Conservation (phyloP, 1,140 invertebrate genomes). For the Cotesia vestalis region DNA sequence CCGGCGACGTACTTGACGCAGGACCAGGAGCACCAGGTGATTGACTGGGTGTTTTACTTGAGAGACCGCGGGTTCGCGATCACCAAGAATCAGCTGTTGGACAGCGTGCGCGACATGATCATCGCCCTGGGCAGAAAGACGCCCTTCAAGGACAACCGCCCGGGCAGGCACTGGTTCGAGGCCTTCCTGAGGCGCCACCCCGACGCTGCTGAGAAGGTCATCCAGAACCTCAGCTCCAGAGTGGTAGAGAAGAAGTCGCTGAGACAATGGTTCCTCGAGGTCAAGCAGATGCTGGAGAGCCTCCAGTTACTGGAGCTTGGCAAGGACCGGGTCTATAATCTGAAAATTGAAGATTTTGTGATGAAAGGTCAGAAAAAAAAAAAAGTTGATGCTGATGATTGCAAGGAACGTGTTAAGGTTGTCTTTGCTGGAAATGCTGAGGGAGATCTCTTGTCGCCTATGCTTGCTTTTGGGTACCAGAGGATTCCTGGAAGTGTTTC, state of each 20-base stretch:
- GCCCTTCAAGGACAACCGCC: constrained; percentile 45
- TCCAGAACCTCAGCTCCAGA: constrained; percentile 39
- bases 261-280: constrained; percentile 41
- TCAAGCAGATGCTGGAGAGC: constrained; percentile 10
- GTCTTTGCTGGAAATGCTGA: constrained; percentile 43
- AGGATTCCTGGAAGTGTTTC: constrained; percentile 39
- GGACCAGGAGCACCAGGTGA: constrained; percentile 48
- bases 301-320: too few relatives aligned
- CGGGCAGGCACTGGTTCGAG: constrained; percentile 45
- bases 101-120: constrained; percentile 51
- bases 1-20: constrained; percentile 41
- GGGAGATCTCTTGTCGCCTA: constrained; percentile 42
- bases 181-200: constrained; percentile 44
- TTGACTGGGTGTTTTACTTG: constrained; percentile 49
- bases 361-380: too few relatives aligned
- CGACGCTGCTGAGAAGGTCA: constrained; percentile 39
- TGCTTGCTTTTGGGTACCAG: constrained; percentile 45
- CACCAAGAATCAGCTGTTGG: constrained; percentile 48
- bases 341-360: too few relatives aligned
- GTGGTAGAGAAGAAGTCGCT: constrained; percentile 29
- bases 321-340: too few relatives aligned
- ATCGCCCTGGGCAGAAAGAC: constrained; percentile 44
- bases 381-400: constrained; percentile 26
- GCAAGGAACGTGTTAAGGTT: constrained; percentile 46
- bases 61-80: constrained; percentile 49